Evolutionary conservation across 2,888 invertebrate species (phyloP).

Genomic region (Empis stercorea): DNA sequence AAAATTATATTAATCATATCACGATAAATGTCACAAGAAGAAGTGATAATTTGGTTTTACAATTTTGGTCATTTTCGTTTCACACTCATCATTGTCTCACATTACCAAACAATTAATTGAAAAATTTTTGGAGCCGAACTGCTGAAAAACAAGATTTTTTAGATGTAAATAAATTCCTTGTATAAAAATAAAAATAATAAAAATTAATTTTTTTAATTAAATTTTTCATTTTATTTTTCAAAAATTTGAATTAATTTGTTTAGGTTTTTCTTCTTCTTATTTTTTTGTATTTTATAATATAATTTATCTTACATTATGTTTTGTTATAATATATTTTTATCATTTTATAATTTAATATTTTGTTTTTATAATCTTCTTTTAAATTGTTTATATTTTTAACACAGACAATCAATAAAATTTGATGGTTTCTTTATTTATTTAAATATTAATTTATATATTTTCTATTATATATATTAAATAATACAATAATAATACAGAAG

Average conservation of each 20-base stretch:
- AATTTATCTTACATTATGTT: neutral
- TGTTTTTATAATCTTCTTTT: constrained; percentile 6
- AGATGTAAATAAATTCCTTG: too few relatives aligned
- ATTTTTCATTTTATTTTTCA: constrained; percentile 12
- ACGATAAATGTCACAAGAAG: too few relatives aligned
- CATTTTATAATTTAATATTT: neutral
- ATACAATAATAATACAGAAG: constrained; percentile 7
- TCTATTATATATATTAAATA: too few relatives aligned
- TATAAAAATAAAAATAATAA: too few relatives aligned
- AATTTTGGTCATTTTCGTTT: too few relatives aligned
- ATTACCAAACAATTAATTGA: too few relatives aligned
- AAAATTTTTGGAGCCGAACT: too few relatives aligned
- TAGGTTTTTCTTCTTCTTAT: neutral
- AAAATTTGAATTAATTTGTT: constrained; percentile 9
- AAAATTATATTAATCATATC: too few relatives aligned
- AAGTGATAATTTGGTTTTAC: too few relatives aligned
- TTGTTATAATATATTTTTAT: neutral
- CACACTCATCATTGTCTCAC: too few relatives aligned
- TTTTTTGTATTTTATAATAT: neutral
- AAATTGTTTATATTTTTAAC: constrained; percentile 18
- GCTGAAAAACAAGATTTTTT: too few relatives aligned
- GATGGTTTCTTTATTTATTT: constrained; percentile 12
- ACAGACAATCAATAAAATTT: constrained; percentile 18
- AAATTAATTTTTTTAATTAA: constrained; percentile 8
- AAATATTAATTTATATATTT: constrained; percentile 10